Base-by-base conservation (phyloP, 2,797 vertebrate genomes). In the Poecilia picta region DNA sequence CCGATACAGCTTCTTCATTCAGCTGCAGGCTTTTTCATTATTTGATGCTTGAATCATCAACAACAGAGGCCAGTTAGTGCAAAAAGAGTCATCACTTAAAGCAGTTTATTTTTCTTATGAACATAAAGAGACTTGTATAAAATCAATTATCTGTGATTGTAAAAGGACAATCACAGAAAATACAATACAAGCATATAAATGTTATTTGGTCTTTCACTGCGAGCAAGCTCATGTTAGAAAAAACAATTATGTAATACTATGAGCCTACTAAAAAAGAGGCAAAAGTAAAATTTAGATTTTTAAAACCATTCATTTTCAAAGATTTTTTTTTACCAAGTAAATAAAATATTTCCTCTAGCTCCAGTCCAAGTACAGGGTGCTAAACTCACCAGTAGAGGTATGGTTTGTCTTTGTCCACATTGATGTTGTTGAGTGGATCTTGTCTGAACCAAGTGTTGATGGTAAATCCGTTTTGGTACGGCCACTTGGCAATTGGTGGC, bases 371-470 rank as follows among this genome's bases (percentile, higher is more conserved):
- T 64, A 2, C 78, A 31, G 36, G 23, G 15, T 0, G 0, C 4
- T 62, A 3, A 68, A 96, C 98, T 97, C 91, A 99, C 98, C 98
- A 99, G 81, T 99, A 99, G 80, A 99, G 97, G 94, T 99, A 99
- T 33, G 98, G 98, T 93, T 99, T 99, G 94, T 99, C 98, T 94
- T 99, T 99, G 93, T 99, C 98, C 90, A 99, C 98, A 72, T 99
- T 99, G 93, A 99, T 99, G 94, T 99, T 99, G 94, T 99, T 99
- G 91, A 99, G 96, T 0, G 98, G 98, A 95, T 99, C 98, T 96
- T 99, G 99, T 82, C 98, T 97, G 96, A 99, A 99, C 98, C 98
- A 99, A 73, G 98, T 99, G 93, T 99, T 99, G 90, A 99, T 96
- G 72, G 98, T 99, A 94, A 99, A 99, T 88, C 98, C 98, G 79